Evolutionary conservation across 2,888 invertebrate species (phyloP).

Genomic region (Tortricodes alternella): DNA sequence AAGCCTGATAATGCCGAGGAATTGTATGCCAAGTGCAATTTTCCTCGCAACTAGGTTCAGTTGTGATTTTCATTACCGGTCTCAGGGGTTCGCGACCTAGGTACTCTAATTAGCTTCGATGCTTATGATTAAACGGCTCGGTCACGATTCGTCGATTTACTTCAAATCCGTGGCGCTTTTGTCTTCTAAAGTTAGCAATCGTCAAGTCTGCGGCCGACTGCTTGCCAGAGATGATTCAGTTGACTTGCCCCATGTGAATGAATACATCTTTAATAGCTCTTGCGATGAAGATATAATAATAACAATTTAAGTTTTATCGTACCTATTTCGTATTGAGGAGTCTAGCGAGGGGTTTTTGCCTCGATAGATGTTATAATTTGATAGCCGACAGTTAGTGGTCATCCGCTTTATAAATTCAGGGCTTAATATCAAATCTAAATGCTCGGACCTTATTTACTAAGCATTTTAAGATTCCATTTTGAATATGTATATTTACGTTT

Average conservation of each 20-base stretch:
- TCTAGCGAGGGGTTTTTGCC: no score
- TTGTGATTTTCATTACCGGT: constrained; percentile 79
- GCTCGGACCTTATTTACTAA: no score
- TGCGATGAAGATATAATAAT: constrained; percentile 27
- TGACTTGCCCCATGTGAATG: constrained; percentile 43
- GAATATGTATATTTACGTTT: no score
- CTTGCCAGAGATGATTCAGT: constrained; percentile 46
- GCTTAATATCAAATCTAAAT: no score
- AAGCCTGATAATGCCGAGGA: constrained; percentile 57
- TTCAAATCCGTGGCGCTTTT: constrained; percentile 71
- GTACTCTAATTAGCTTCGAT: constrained; percentile 78
- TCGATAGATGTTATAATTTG: no score
- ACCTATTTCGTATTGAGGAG: no score
- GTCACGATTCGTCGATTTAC: constrained; percentile 79
- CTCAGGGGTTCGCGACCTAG: constrained; percentile 73
- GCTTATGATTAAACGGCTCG: constrained; percentile 77
- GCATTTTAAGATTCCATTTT: no score
- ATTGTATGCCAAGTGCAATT: constrained; percentile 72
- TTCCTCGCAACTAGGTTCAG: constrained; percentile 70
- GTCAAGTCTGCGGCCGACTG: constrained; percentile 55
- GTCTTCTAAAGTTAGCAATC: constrained; percentile 62
- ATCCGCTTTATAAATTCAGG: no score
- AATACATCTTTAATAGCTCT: constrained; percentile 37
- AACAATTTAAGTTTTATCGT: no score
- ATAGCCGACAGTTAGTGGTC: no score